These are phyloP conservation scores for Diploscapter pachys DNA, from an alignment of 1,140 invertebrate genomes.

Conservation along the genomic window DNA sequence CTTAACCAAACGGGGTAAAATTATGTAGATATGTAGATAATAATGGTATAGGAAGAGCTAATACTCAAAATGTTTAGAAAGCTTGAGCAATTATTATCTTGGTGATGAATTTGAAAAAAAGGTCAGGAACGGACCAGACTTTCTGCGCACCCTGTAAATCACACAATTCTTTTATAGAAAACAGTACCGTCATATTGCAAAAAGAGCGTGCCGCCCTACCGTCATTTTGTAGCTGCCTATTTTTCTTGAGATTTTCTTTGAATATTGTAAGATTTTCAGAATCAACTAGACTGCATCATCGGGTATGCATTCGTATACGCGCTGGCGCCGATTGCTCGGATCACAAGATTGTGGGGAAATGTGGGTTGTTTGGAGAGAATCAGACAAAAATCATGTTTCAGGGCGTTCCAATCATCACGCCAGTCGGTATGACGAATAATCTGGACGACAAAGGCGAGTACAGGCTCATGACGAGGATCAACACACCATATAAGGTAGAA, in stretches of 20 bases:
- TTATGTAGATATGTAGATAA: too few species aligned
- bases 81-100: too few species aligned
- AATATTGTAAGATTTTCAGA: conserved; percentile 6
- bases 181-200: background rate
- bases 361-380: conserved; percentile 24
- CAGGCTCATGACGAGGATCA: conserved; percentile 77
- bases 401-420: conserved; percentile 72
- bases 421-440: conserved; percentile 75
- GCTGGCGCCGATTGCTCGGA: conserved; percentile 55
- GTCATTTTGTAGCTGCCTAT: background rate
- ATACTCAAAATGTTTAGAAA: too few species aligned
- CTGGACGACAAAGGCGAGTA: conserved; percentile 71
- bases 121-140: too few species aligned
- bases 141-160: too few species aligned
- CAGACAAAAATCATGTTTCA: conserved; percentile 14
- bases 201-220: background rate
- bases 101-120: too few species aligned
- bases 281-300: conserved; percentile 53
- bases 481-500: conserved; percentile 75
- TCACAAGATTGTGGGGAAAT: conserved; percentile 52
- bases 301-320: conserved; percentile 59
- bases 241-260: background rate
- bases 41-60: too few species aligned
- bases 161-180: background rate
- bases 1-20: too few species aligned